A percentile compares a stretch with the other conserved stretches of the same genome.
These are phyloP conservation scores for Luscinia luscinia DNA, from an alignment of 2,797 vertebrate species.

Conservation along the genomic window DNA sequence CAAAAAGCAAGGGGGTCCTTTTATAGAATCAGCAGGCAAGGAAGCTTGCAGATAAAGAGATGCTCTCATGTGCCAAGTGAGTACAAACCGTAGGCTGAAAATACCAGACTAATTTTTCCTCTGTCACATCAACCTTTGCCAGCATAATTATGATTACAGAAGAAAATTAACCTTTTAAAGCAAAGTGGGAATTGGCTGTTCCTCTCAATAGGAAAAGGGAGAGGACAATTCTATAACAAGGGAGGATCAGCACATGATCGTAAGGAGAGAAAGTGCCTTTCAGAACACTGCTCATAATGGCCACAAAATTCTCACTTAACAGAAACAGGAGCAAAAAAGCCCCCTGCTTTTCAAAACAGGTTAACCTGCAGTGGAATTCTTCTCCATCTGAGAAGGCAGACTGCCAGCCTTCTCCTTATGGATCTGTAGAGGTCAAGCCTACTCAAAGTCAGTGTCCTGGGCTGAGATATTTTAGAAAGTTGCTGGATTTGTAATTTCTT, in stretches of 20 bases:
- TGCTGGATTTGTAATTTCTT: background rate
- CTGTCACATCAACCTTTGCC: conserved; percentile 64
- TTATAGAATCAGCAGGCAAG: conserved; percentile 71
- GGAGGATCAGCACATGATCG: background rate
- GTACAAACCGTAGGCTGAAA: conserved; percentile 56
- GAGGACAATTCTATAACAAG: background rate
- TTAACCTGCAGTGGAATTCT: background rate
- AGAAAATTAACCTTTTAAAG: conserved; percentile 66
- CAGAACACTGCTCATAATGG: background rate
- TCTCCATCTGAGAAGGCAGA: background rate
- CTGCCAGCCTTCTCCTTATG: background rate
- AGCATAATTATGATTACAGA: conserved; percentile 64
- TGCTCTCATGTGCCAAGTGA: conserved; percentile 62
- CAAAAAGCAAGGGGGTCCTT: conserved; percentile 62
- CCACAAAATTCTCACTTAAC: background rate
- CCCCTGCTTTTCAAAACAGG: background rate
- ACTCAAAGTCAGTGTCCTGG: background rate
- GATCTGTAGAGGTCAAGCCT: background rate
- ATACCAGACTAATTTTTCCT: conserved; percentile 69
- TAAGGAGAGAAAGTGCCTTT: background rate
- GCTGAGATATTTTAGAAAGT: background rate
- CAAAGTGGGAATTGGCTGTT: background rate
- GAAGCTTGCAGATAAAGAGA: conserved; percentile 62
- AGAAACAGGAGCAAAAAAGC: background rate
- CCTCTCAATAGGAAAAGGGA: background rate